Percentiles rank a stretch among this genome's conserved stretches.
phyloP scores from a whole-genome alignment of 2,888 invertebrate species.

The Tineola bisselliella region DNA sequence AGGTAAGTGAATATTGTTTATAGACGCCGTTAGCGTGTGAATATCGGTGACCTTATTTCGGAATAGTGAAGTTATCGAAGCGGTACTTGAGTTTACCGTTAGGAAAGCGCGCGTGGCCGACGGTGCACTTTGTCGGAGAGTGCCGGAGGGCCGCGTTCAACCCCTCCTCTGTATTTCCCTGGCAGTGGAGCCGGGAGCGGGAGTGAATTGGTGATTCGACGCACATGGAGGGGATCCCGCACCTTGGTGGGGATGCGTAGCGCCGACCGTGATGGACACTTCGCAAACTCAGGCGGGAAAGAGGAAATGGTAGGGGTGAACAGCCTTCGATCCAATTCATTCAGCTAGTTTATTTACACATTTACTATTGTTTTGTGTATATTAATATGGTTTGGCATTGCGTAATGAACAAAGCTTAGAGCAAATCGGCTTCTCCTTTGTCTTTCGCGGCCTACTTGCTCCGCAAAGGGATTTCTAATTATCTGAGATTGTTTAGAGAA shows the following conservation, averaged over 20 bases:
- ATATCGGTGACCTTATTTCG: conserved; percentile 62
- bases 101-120: conserved; percentile 52
- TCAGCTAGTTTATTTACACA: background rate
- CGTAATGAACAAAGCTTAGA: conserved; percentile 31
- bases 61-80: conserved; percentile 25
- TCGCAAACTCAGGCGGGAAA: background rate
- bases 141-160: conserved; percentile 48
- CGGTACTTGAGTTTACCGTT: conserved; percentile 61
- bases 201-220: conserved; percentile 56
- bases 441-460: conserved; percentile 17
- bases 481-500: background rate
- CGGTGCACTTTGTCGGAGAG: conserved; percentile 40
- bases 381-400: conserved; percentile 30
- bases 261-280: conserved; percentile 1
- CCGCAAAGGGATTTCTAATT: background rate
- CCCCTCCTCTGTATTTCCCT: conserved; percentile 62
- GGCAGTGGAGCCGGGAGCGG: conserved; percentile 63
- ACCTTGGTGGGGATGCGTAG: conserved; percentile 60
- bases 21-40: conserved; percentile 19
- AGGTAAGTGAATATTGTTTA: conserved; percentile 15
- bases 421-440: conserved; percentile 41
- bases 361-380: background rate
- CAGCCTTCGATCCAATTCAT: conserved; percentile 39
- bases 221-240: conserved; percentile 65
- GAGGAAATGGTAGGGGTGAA: conserved; percentile 56